These are phyloP conservation scores for Oeneis ivallda DNA, from an alignment of 2,888 invertebrate species.

Conservation along the genomic window DNA sequence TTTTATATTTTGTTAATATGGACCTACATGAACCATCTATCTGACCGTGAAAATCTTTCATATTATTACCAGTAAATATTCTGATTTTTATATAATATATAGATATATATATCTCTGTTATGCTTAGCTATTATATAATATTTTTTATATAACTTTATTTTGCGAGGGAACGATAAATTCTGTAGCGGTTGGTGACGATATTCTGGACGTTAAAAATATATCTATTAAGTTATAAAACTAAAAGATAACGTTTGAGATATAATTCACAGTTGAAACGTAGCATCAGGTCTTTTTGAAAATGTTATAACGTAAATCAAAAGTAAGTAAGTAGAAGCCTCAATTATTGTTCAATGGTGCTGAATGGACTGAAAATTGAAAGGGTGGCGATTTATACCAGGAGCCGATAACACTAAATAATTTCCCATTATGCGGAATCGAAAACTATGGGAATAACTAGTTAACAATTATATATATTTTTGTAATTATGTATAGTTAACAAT, in stretches of 20 bases:
- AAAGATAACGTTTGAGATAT: no score
- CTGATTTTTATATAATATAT: neutral
- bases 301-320: neutral
- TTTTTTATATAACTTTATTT: conserved; percentile 7
- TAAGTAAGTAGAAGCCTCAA: no score
- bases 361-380: no score
- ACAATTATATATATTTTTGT: no score
- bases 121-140: neutral
- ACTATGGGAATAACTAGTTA: no score
- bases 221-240: no score
- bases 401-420: no score
- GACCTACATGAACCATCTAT: neutral
- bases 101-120: neutral
- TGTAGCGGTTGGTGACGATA: conserved; percentile 15
- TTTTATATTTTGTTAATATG: neutral
- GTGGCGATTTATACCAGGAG: no score
- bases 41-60: neutral
- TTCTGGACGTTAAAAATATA: conserved; percentile 6
- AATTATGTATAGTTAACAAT: no score
- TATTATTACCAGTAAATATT: conserved; percentile 14
- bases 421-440: no score
- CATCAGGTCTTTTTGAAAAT: neutral
- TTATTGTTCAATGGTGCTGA: no score
- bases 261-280: neutral
- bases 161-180: conserved; percentile 25